A percentile compares a stretch with the other conserved stretches of the same genome.
Conservation (phyloP, 2,888 invertebrate genomes). For the Cheilosia urbana region DNA sequence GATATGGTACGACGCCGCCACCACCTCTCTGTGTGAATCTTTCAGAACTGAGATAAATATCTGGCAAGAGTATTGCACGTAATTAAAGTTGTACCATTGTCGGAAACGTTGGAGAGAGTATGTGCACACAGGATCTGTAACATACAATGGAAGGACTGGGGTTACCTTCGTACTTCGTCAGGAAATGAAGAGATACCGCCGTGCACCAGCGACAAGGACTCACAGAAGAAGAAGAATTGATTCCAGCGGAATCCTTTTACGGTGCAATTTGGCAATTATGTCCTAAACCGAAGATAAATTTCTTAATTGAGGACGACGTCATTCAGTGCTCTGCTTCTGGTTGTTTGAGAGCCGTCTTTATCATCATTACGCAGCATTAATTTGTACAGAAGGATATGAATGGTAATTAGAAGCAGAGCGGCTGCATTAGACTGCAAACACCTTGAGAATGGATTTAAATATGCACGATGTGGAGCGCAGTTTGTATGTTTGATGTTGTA, state of each 20-base stretch:
- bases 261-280: slow-evolving; percentile 58
- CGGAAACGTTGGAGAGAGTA: not conserved
- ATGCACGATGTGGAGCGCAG: slow-evolving; percentile 32
- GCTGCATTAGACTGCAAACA: slow-evolving; percentile 43
- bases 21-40: not conserved
- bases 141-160: not conserved
- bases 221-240: slow-evolving; percentile 44
- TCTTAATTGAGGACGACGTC: slow-evolving; percentile 61
- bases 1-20: slow-evolving; percentile 24
- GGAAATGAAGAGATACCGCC: not conserved
- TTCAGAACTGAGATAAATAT: slow-evolving; percentile 36
- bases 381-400: slow-evolving; percentile 59
- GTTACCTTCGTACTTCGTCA: not conserved
- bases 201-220: not conserved
- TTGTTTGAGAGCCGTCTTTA: slow-evolving; percentile 12
- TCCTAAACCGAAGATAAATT: slow-evolving; percentile 58
- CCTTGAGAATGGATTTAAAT: slow-evolving; percentile 22
- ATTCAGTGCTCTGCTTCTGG: slow-evolving; percentile 22
- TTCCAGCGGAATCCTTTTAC: slow-evolving; percentile 47
- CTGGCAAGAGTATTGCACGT: slow-evolving; percentile 40
- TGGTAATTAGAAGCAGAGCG: slow-evolving; percentile 48
- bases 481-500: slow-evolving; percentile 62
- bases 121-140: not conserved
- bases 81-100: slow-evolving; percentile 54
- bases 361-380: slow-evolving; percentile 63